Base-by-base conservation (phyloP, 2,797 vertebrate species). In the Cirrhinus molitorella region DNA sequence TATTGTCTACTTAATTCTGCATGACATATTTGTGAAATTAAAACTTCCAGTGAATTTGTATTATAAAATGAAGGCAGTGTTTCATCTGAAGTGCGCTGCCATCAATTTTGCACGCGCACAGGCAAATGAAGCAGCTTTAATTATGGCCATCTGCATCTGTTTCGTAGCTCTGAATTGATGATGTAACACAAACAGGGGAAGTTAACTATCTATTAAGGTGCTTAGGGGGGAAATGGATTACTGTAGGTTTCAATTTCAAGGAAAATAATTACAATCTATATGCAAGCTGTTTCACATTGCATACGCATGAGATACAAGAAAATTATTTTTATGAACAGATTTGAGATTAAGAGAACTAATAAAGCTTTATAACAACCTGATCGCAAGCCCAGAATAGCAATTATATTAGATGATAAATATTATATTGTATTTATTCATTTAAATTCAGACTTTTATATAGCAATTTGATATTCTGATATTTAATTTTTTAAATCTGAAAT, bases 191-290 rank as follows among this genome's bases (percentile, higher is more conserved):
- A 81, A 81, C 49, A 0, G 19, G 34, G 66, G 70, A 61, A 68
- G 49, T n/a, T 61, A 71, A 74, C 78, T 53, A 59, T 85, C 59
- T 59, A 83, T 87, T 80, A 83, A 78, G 28, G 21, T 72, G 65
- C 37, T 71, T 49, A 53, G 21, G 19, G 25, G 17, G 31, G 43
- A 66, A 81, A 85, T n/a, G 53, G 8, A 47, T 80, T 80, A 70
- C 51, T 57, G 66, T n/a, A 57, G 66, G 34, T 80, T 59, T 70
- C 40, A 49, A 37, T 14, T 40, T 19, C 25, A 63, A 81, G 72
- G 21, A 63, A 74, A 70, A 47, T 66, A 71, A 86, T 63, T 68
- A 17, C 65, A 71, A 47, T 59, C 21, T 37, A 83, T 37, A 53
- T 7, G 8, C 67, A 86, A 80, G 72, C 76, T 77, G 49, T 80